Conservation (phyloP, 2,888 invertebrate genomes). For the Drosophila pseudotakahashii region DNA sequence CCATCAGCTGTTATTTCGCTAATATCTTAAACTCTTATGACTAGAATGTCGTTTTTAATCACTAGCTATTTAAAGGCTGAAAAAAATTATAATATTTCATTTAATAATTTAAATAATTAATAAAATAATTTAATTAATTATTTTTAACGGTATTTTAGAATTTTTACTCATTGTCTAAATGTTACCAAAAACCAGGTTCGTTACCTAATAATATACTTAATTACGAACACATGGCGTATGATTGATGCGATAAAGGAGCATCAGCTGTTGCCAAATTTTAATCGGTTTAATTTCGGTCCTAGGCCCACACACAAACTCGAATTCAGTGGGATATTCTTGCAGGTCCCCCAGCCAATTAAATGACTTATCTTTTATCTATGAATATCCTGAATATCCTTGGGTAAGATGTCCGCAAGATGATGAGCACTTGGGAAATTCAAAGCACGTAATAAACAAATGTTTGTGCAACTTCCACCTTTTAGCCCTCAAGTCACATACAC, state of each 20-base stretch:
- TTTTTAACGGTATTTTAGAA: too few relatives aligned
- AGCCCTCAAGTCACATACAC: constrained; percentile 27
- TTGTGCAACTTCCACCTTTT: constrained; percentile 57
- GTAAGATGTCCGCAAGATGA: constrained; percentile 37
- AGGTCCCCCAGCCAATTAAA: constrained; percentile 37
- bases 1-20: constrained; percentile 13
- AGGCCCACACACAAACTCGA: not conserved
- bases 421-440: constrained; percentile 50
- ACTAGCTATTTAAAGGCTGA: too few relatives aligned
- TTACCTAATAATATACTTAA: constrained; percentile 22
- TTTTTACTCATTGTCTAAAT: too few relatives aligned
- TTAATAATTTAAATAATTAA: too few relatives aligned
- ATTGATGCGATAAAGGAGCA: constrained; percentile 49
- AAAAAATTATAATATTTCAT: not conserved
- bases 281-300: constrained; percentile 23
- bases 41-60: too few relatives aligned
- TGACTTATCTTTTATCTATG: constrained; percentile 37
- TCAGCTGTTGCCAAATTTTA: constrained; percentile 34
- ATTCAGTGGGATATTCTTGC: constrained; percentile 3
- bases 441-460: constrained; percentile 69
- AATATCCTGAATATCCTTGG: constrained; percentile 28
- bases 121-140: too few relatives aligned
- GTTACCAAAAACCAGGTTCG: not conserved
- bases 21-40: too few relatives aligned
- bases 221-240: constrained; percentile 54